Percentiles rank a stretch among this genome's conserved stretches.
These are phyloP conservation scores for Nudaria mundana DNA, from an alignment of 2,888 invertebrate species.

Conservation along the genomic window DNA sequence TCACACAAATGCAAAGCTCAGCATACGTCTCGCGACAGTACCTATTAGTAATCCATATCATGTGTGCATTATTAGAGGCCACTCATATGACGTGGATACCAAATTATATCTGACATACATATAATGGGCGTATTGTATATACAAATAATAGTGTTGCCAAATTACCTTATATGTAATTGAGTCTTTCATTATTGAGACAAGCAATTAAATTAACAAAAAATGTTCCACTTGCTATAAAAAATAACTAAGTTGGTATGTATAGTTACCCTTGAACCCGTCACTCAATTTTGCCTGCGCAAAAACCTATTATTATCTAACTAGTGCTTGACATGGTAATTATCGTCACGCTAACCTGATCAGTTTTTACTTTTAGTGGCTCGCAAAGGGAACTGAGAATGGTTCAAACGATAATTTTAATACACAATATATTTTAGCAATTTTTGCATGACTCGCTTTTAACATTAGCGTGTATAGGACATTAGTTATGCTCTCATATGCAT, in stretches of 20 bases:
- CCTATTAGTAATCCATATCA: too few species aligned
- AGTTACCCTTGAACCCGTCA: conserved; percentile 59
- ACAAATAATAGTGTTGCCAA: background rate
- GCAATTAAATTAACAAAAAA: conserved; percentile 2
- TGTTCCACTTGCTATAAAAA: conserved; percentile 5
- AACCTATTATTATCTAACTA: conserved; percentile 47
- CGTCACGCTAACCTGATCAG: background rate
- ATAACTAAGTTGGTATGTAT: conserved; percentile 17
- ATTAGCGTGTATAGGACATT: too few species aligned
- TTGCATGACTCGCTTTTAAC: too few species aligned
- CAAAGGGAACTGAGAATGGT: background rate
- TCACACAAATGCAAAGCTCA: too few species aligned
- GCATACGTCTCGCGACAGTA: too few species aligned
- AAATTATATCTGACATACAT: background rate
- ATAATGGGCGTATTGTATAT: background rate
- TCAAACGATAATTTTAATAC: too few species aligned
- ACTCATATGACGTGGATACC: too few species aligned
- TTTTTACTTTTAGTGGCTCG: conserved; percentile 1
- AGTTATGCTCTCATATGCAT: too few species aligned
- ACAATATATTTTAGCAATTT: too few species aligned
- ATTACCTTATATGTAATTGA: background rate
- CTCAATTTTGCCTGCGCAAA: conserved; percentile 27
- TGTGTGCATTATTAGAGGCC: too few species aligned
- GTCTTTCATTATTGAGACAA: background rate
- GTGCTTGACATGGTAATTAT: conserved; percentile 49